Percentiles rank a stretch among this genome's conserved stretches.
Evolutionary conservation across 2,888 invertebrate genomes (phyloP).

Genomic region (Drosophila prolongata): DNA sequence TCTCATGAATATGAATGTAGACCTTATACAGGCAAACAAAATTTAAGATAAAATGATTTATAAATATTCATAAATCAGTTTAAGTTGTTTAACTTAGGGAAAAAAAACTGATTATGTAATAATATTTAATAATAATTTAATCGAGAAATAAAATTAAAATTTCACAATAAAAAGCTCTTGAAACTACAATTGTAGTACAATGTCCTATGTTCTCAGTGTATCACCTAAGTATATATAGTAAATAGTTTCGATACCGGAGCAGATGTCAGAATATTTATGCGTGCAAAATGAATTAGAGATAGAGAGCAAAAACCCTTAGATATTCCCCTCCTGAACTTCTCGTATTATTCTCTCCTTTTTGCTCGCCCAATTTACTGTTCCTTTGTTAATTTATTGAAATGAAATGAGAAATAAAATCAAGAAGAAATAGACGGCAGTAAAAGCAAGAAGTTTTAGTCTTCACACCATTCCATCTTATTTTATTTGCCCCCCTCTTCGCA

Average conservation of each 20-base stretch:
- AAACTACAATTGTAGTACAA: no score
- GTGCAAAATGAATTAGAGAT: neutral
- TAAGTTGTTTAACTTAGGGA: no score
- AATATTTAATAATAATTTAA: no score
- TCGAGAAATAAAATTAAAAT: no score
- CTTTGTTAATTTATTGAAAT: conserved; percentile 80
- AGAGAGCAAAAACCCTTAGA: conserved; percentile 12
- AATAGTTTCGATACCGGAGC: conserved; percentile 30
- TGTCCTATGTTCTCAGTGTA: neutral
- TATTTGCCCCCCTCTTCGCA: neutral
- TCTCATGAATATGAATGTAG: conserved; percentile 25
- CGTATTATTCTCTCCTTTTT: conserved; percentile 31
- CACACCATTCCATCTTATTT: neutral
- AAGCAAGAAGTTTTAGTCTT: conserved; percentile 8
- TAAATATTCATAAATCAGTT: no score
- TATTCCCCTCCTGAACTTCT: conserved; percentile 46
- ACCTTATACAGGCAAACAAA: neutral
- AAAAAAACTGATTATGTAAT: no score
- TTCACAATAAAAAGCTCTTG: no score
- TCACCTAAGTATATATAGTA: neutral
- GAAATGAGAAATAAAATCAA: conserved; percentile 66
- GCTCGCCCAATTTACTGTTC: conserved; percentile 63
- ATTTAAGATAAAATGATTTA: neutral
- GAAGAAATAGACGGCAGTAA: conserved; percentile 56
- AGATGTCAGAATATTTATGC: conserved; percentile 35